phyloP scores from a whole-genome alignment of 2,797 vertebrate genomes.

The Ctenopoma multispine region DNA sequence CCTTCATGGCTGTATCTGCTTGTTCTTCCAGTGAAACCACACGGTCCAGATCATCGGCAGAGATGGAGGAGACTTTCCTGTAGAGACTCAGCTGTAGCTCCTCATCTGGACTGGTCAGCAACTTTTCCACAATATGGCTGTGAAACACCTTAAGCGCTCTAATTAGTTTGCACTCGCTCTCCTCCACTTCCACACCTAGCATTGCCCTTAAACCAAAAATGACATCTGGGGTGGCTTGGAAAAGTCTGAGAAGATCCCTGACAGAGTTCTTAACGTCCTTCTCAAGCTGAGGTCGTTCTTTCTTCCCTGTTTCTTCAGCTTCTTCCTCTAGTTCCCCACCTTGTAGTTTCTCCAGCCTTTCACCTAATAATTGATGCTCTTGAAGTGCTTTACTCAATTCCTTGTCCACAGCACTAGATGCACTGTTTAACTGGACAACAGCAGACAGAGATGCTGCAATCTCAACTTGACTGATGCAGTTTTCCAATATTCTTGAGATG shows the following conservation, averaged over 20 bases:
- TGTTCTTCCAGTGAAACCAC: slow-evolving; percentile 65
- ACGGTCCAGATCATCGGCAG: slow-evolving; percentile 56
- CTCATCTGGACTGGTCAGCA: slow-evolving; percentile 80
- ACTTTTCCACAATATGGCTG: slow-evolving; percentile 76
- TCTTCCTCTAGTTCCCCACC: slow-evolving; percentile 4
- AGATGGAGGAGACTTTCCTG: slow-evolving; percentile 51
- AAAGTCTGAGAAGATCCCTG: slow-evolving; percentile 80
- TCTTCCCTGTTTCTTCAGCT: slow-evolving; percentile 4
- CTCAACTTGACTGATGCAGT: slow-evolving; percentile 84
- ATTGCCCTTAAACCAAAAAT: slow-evolving; percentile 57
- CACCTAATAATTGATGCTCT: slow-evolving; percentile 72
- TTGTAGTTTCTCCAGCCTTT: slow-evolving; percentile 63
- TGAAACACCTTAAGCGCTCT: slow-evolving; percentile 80
- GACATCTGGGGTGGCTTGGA: slow-evolving; percentile 63
- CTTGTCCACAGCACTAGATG: slow-evolving; percentile 50
- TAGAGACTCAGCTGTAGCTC: slow-evolving; percentile 71
- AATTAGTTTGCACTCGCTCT: slow-evolving; percentile 53
- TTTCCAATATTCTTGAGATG: slow-evolving; percentile 84
- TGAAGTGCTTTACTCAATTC: slow-evolving; percentile 63
- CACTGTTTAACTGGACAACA: slow-evolving; percentile 37
- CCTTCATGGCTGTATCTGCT: slow-evolving; percentile 47
- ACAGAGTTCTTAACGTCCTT: slow-evolving; percentile 79
- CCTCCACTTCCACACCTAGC: slow-evolving; percentile 21
- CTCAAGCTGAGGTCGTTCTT: slow-evolving; percentile 29
- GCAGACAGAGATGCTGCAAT: slow-evolving; percentile 78